Base-by-base conservation (phyloP, 2,113 vertebrate species). In the Eleginops maclovinus region DNA sequence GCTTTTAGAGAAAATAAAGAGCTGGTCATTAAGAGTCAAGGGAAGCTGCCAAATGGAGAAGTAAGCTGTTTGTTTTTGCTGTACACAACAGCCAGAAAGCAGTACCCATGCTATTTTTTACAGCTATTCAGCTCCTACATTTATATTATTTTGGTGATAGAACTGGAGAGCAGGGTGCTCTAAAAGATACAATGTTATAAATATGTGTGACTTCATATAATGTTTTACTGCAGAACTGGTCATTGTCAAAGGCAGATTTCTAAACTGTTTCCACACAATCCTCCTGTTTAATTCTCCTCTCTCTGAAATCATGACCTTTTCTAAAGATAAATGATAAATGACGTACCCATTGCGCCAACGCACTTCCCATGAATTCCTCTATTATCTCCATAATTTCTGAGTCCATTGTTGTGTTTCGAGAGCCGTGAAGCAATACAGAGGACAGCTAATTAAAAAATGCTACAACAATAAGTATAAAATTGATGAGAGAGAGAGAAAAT, bases 331-430 rank as follows among this genome's bases (percentile, higher is more conserved):
- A 86, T 77, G 79, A 86, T 84, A 87, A 84, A 87, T 84, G 77
- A 93, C 95, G 63, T 93, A 96, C 95, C 95, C 95, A 96, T 53
- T 91, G 94, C 75, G 91, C 95, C 89, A 95, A 82, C 43, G 94
- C 92, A 72, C 94, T 94, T 24, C 82, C 92, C 92, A 94, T 91
- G 84, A 96, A 96, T 67, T 93, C 95, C 49, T 95, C 94, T 91
- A 96, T 87, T 79, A 86, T 92, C 82, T 95, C 94, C 84, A 87
- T 85, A 40, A 90, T 84, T 75, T 85, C 78, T 11, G 75, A 87
- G 63, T 95, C 94, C 95, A 95, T 96, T 77, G 87, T 86, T 86
- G 84, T 59, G 84, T 47, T 21, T 54, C 9, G 59, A 83, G 60
- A 79, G 64, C 72, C 12, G 64, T 22, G 76, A 60, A 67, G 68